Evolutionary conservation across 2,113 vertebrate genomes (phyloP), one percentile per base, ranked within the genome.

Genomic region (Lophotis ruficrista): DNA sequence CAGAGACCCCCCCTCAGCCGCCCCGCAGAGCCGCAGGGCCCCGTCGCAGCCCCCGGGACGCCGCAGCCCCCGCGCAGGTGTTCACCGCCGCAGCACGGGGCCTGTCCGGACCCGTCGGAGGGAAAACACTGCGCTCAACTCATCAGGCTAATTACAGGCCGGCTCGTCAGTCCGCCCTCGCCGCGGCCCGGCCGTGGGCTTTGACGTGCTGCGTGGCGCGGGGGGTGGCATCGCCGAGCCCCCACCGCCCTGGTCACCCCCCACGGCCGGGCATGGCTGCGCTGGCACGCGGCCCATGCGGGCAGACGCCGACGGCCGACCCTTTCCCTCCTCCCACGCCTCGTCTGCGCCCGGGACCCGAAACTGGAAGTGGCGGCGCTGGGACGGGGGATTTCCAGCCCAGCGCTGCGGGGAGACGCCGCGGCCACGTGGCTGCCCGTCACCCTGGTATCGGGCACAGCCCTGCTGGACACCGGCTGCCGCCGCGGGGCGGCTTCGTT

Each of bases 81-180:
- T 57, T 84, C 2, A 2, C 73, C 50, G 6, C 38, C 57, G 24
- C 91, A 10, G 0, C 0, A 1, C 1, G 0, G 25, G 33, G 64
- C 94, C 84, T 64, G 92, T 33, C 78, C 3, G 1, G 84, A 65
- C 96, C 73, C 60, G 96, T 27, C 3, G 6, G 35, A 83, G 43
- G 78, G 87, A 94, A 95, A 96, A 62, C 92, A 90, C 47, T 1
- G 2, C 2, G 4, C 68, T 89, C 91, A 47, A 66, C 83, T 86
- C 83, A 62, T 81, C 86, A 2, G 18, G 51, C 35, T 93, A 95
- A 97, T 97, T 95, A 95, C 86, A 95, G 64, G 62, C 76, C 3
- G 0, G 37, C 51, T 90, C 13, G 1, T 38, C 31, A 62, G 88
- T 86, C 31, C 21, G 14, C 47, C 65, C 54, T 53, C 6, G 1